Percentiles rank a stretch among this genome's conserved stretches.
Evolutionary conservation across 1,140 invertebrate genomes (phyloP).

Genomic region (Drosophila quadrilineata): DNA sequence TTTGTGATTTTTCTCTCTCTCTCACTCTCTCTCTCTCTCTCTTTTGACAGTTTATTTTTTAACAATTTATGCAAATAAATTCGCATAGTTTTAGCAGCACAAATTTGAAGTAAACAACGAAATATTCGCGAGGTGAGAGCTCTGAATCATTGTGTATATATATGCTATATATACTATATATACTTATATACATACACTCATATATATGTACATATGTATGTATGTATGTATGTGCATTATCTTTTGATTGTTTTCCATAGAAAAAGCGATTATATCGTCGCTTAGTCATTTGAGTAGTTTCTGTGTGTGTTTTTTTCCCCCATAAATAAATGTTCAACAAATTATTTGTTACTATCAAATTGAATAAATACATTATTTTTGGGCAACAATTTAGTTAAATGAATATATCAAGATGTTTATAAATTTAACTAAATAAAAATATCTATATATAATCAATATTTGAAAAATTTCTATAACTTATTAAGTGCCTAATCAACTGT

Average conservation of each 20-base stretch:
- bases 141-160: constrained; percentile 23
- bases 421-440: no score
- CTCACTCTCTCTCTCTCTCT: no score
- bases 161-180: no score
- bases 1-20: no score
- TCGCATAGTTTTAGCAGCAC: constrained; percentile 35
- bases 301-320: constrained; percentile 16
- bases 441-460: not conserved
- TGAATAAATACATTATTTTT: no score
- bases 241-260: constrained; percentile 21
- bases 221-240: constrained; percentile 23
- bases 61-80: constrained; percentile 50
- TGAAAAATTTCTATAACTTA: no score
- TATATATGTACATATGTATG: no score
- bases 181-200: no score
- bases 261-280: constrained; percentile 29
- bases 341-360: no score
- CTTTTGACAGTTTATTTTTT: constrained; percentile 19
- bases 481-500: no score
- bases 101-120: constrained; percentile 33
- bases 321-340: constrained; percentile 26
- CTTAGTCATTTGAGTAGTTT: constrained; percentile 38
- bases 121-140: not conserved
- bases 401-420: no score
- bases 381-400: not conserved